Evolutionary conservation across 2,797 vertebrate genomes (phyloP).

Genomic region (Myoxocephalus aenaeus): DNA sequence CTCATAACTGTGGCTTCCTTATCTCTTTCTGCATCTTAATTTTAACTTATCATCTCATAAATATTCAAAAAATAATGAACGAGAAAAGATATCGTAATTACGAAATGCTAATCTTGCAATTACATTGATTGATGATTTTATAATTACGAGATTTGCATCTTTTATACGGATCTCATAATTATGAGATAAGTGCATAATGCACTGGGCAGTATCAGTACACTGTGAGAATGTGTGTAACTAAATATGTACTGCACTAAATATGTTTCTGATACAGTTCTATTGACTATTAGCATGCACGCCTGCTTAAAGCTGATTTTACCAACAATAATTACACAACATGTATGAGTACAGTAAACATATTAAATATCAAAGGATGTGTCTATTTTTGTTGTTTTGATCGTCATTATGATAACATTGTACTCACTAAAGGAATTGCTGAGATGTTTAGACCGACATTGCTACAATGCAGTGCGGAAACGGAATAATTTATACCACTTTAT

Average conservation of each 20-base stretch:
- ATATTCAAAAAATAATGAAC: background rate
- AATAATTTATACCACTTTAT: background rate
- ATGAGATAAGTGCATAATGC: background rate
- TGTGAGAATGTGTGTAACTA: slow-evolving; percentile 2
- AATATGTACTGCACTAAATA: background rate
- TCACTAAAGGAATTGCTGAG: background rate
- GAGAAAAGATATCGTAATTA: background rate
- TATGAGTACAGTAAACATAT: background rate
- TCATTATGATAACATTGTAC: background rate
- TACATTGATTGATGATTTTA: slow-evolving; percentile 10
- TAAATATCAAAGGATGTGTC: background rate
- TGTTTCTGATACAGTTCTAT: background rate
- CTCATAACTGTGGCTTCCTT: background rate
- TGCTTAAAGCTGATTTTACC: background rate
- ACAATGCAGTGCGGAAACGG: background rate
- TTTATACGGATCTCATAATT: background rate
- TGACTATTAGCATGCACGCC: background rate
- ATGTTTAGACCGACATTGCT: background rate
- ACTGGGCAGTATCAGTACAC: background rate
- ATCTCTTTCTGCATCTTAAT: background rate
- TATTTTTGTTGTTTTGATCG: background rate
- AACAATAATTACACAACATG: background rate
- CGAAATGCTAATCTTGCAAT: slow-evolving; percentile 24
- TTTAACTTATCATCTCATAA: slow-evolving; percentile 8
- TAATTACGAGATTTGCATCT: background rate